Percentiles rank a stretch among this genome's conserved stretches.
phyloP scores from a whole-genome alignment of 2,797 vertebrate genomes.

The Staurois parvus region DNA sequence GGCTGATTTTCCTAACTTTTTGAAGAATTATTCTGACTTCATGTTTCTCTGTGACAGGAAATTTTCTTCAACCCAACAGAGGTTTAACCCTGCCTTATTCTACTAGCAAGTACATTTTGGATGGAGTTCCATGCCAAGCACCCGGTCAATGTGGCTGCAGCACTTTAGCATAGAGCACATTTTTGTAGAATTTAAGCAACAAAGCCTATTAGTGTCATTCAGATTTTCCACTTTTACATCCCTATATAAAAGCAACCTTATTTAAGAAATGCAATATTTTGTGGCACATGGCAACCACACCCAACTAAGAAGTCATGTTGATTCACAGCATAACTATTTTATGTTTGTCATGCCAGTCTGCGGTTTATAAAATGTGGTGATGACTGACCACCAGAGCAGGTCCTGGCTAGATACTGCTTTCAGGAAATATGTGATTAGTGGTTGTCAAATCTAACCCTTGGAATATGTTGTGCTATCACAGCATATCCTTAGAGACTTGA shows the following conservation, averaged over 20 bases:
- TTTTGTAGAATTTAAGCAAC: neutral
- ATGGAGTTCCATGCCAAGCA: no score
- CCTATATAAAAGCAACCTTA: neutral
- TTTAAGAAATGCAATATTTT: neutral
- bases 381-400: neutral
- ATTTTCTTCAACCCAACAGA: neutral
- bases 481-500: neutral
- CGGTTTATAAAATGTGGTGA: neutral
- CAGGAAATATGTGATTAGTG: neutral
- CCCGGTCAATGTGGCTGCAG: neutral
- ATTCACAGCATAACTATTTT: conserved; percentile 38
- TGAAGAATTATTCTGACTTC: neutral
- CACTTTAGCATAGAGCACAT: neutral
- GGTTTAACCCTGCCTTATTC: no score
- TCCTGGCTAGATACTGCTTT: neutral
- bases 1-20: no score
- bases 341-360: neutral
- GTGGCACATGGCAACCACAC: conserved; percentile 38
- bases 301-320: conserved; percentile 21
- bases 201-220: neutral
- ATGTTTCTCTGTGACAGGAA: neutral
- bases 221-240: neutral
- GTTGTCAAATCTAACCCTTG: neutral
- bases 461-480: neutral
- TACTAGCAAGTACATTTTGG: no score